Conservation (phyloP, 2,888 invertebrate species). For the Frankliniella intonsa region DNA sequence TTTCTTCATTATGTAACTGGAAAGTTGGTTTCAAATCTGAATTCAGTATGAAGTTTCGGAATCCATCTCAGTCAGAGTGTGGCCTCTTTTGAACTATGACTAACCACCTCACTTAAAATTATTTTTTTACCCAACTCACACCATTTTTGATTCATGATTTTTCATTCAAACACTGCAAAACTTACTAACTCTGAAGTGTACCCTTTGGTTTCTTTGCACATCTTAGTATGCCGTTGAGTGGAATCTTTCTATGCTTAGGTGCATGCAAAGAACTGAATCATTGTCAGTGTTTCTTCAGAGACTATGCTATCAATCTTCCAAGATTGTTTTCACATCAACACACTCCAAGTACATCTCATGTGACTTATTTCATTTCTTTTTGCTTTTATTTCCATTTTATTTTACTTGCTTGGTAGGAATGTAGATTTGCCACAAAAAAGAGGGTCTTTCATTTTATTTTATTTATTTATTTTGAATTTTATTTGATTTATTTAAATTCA, state of each 20-base stretch:
- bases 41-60: too few relatives aligned
- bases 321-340: background rate
- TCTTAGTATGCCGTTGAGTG: background rate
- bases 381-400: background rate
- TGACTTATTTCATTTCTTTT: slow-evolving; percentile 4
- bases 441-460: background rate
- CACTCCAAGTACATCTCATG: background rate
- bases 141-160: background rate
- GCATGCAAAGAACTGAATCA: slow-evolving; percentile 14
- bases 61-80: too few relatives aligned
- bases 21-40: too few relatives aligned
- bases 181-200: background rate
- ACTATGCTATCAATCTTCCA: background rate
- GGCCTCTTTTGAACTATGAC: too few relatives aligned
- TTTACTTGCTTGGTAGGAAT: slow-evolving; percentile 16
- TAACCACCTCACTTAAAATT: too few relatives aligned
- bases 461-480: background rate
- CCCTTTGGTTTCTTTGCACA: slow-evolving; percentile 7
- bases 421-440: slow-evolving; percentile 1
- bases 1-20: too few relatives aligned
- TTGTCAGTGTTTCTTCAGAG: background rate
- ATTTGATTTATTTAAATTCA: slow-evolving; percentile 4
- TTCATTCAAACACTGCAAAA: background rate
- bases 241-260: background rate
- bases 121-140: background rate